A percentile compares a stretch with the other conserved stretches of the same genome.
These are phyloP conservation scores for Pelodiscus sinensis DNA, from an alignment of 2,113 vertebrate species.

Conservation along the genomic window DNA sequence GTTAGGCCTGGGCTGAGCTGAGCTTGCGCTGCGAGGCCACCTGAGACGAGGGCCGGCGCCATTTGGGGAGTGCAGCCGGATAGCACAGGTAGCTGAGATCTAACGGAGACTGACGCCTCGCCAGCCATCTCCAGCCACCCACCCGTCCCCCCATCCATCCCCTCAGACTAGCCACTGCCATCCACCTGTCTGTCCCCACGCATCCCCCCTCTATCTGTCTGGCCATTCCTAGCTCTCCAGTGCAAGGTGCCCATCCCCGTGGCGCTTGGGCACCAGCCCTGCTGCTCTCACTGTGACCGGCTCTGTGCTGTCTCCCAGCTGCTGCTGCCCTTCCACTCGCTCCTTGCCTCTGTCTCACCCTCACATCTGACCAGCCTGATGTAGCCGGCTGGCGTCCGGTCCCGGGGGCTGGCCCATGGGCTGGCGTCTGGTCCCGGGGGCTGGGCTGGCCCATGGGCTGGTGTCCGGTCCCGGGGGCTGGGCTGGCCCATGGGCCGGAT, in stretches of 20 bases:
- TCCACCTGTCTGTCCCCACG: neutral
- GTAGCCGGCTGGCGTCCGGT: too few species aligned
- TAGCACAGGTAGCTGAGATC: neutral
- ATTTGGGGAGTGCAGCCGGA: neutral
- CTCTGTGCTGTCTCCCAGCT: neutral
- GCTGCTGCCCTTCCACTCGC: neutral
- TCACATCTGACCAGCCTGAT: neutral
- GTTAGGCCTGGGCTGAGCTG: neutral
- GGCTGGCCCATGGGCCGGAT: neutral
- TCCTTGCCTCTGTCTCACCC: neutral
- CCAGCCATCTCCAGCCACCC: too few species aligned
- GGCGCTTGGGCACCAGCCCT: neutral
- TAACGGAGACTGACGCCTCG: neutral
- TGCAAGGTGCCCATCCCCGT: too few species aligned
- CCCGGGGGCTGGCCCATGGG: too few species aligned
- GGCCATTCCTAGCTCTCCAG: neutral
- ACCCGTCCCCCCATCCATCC: neutral
- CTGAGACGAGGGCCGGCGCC: neutral
- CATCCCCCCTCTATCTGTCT: neutral
- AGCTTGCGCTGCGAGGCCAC: neutral
- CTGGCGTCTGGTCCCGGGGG: too few species aligned
- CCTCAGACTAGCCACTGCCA: too few species aligned
- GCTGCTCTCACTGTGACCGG: neutral
- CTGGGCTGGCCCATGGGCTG: neutral
- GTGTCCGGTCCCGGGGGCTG: too few species aligned